phyloP scores from a whole-genome alignment of 2,888 invertebrate genomes.

The Eulithis prunata region DNA sequence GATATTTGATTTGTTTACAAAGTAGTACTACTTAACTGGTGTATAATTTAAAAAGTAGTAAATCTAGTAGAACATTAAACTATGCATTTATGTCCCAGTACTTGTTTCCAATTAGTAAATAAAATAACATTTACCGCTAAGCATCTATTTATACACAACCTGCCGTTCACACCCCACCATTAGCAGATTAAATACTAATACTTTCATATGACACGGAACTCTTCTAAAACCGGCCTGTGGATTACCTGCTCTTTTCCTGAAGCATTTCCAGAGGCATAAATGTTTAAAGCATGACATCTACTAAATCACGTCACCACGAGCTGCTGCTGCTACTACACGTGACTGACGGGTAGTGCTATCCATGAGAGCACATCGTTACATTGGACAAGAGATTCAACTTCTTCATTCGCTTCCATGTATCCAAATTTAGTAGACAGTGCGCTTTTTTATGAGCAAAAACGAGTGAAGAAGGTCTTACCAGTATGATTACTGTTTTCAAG shows the following conservation, averaged over 20 bases:
- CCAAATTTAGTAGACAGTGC: conserved; percentile 1
- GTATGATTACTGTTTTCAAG: conserved; percentile 12
- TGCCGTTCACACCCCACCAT: conserved; percentile 4
- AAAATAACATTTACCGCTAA: background rate
- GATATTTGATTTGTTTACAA: no score
- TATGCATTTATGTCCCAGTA: no score
- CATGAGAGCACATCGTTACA: background rate
- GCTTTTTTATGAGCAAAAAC: no score
- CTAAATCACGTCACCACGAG: conserved; percentile 3
- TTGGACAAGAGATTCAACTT: background rate
- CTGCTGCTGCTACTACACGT: background rate
- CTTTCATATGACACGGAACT: conserved; percentile 29
- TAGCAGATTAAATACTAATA: conserved; percentile 1
- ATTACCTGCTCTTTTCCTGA: conserved; percentile 23
- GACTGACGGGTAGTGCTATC: background rate
- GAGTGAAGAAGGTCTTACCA: background rate
- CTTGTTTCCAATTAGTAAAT: no score
- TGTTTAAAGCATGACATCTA: conserved; percentile 13
- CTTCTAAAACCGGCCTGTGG: conserved; percentile 19
- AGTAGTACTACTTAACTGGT: no score
- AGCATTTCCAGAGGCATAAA: conserved; percentile 15
- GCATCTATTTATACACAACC: conserved; percentile 3
- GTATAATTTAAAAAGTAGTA: no score
- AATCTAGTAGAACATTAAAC: no score
- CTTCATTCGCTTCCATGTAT: background rate